Base-by-base conservation (phyloP, 2,113 vertebrate genomes). In the Chrysemys picta region DNA sequence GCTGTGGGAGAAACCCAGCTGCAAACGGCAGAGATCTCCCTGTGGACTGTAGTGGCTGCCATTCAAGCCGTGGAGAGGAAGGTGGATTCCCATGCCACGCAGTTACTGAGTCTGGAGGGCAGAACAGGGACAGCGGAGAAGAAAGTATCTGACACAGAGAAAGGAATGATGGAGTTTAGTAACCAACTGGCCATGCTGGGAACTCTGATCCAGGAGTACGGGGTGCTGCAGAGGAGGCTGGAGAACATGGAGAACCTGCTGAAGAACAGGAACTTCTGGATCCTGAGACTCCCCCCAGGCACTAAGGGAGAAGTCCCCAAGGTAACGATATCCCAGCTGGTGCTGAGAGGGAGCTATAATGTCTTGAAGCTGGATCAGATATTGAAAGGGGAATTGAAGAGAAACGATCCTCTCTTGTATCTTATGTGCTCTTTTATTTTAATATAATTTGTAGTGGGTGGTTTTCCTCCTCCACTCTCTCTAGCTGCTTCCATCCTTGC, bases 11-110 rank as follows among this genome's bases (percentile, higher is more conserved):
- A 49, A 10, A 95, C 97, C 0, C 92, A 96, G 75, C 62, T 96
- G 22, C 93, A 95, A 52, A 95, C 94, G 17, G 88, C 97, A 4
- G 96, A 98, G 97, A 97, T 98, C 88, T 98, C 97, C 65, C 95
- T 98, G 84, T 98, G 97, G 98, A 98, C 97, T 1, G 98, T 98
- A 94, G 98, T 98, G 92, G 98, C 98, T 16, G 98, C 98, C 0
- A 97, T 98, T 82, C 98, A 98, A 92, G 98, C 98, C 13, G 97
- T 98, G 96, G 98, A 98, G 84, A 80, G 98, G 93, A 98, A 98
- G 95, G 97, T 98, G 50, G 98, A 98, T 57, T 96, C 98, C 1
- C 98, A 98, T 57, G 98, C 97, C 4, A 87, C 96, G 29, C 88
- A 97, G 93, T 53, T 98, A 92, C 97, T 98, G 13, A 97, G 97